A percentile compares a stretch with the other conserved stretches of the same genome.
phyloP scores from a whole-genome alignment of 2,113 vertebrate species.

The Myanophis thanlyinensis region DNA sequence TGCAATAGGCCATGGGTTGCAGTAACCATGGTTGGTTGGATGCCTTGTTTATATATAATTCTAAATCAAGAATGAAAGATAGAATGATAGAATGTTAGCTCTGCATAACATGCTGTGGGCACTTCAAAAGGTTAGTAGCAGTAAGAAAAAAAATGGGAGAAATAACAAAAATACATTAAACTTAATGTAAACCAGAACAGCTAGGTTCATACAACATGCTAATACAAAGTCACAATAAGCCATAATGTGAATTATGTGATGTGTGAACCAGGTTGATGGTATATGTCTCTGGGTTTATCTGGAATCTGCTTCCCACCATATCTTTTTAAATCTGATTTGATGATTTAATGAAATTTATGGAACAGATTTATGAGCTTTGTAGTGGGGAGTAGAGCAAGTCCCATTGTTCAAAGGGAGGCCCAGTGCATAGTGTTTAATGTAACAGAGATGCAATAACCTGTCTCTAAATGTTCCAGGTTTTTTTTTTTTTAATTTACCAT shows the following conservation, averaged over 20 bases:
- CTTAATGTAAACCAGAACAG: background rate
- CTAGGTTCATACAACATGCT: background rate
- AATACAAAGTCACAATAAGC: background rate
- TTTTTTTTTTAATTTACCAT: slow-evolving; percentile 67
- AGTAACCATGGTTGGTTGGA: background rate
- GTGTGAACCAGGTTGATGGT: background rate
- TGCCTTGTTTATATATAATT: background rate
- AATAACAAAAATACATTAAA: background rate
- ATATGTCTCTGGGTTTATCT: background rate
- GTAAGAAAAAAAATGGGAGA: background rate
- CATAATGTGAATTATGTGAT: background rate
- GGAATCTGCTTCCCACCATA: background rate
- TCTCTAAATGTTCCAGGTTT: background rate
- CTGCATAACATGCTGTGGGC: background rate
- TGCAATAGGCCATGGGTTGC: background rate
- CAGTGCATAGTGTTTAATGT: background rate
- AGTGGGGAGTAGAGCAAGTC: background rate
- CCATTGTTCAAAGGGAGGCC: background rate
- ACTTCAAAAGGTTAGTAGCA: background rate
- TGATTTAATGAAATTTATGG: background rate
- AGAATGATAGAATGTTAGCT: background rate
- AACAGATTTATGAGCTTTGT: background rate
- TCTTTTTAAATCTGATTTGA: background rate
- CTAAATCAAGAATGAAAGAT: background rate
- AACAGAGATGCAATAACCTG: background rate